Percentiles rank a stretch among this genome's conserved stretches.
phyloP scores from a whole-genome alignment of 2,888 invertebrate genomes.

The Cetonia aurata region DNA sequence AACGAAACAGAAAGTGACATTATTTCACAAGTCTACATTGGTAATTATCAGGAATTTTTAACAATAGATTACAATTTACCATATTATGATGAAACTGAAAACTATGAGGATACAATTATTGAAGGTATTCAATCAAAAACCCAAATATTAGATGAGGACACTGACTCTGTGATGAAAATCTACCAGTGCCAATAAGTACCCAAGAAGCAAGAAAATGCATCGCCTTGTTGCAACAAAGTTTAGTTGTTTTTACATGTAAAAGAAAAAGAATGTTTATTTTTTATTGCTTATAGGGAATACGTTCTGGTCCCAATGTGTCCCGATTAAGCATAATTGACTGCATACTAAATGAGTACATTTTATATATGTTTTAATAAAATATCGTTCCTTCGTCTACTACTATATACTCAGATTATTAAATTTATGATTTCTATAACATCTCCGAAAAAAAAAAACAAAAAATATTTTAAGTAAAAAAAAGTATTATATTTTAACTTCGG shows the following conservation, averaged over 20 bases:
- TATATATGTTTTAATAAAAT: no score
- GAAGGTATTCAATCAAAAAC: constrained; percentile 44
- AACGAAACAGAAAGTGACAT: neutral
- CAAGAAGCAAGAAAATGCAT: constrained; percentile 48
- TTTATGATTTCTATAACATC: no score
- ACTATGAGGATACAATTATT: constrained; percentile 44
- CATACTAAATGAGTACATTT: no score
- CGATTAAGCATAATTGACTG: no score
- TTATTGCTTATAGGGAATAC: constrained; percentile 12
- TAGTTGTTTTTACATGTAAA: constrained; percentile 43
- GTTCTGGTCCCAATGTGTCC: no score
- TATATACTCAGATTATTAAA: no score
- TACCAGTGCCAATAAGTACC: constrained; percentile 40
- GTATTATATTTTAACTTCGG: no score
- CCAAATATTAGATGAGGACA: constrained; percentile 42
- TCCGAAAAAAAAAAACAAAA: no score
- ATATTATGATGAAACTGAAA: constrained; percentile 43
- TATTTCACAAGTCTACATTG: neutral
- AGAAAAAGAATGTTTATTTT: constrained; percentile 6
- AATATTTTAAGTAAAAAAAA: no score
- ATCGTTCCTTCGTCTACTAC: no score
- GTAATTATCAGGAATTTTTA: constrained; percentile 43
- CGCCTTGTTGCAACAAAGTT: constrained; percentile 37
- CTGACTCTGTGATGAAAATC: constrained; percentile 8
- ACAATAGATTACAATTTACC: constrained; percentile 45